Conservation (phyloP, 2,888 invertebrate genomes). For the Heliconius aoede region DNA sequence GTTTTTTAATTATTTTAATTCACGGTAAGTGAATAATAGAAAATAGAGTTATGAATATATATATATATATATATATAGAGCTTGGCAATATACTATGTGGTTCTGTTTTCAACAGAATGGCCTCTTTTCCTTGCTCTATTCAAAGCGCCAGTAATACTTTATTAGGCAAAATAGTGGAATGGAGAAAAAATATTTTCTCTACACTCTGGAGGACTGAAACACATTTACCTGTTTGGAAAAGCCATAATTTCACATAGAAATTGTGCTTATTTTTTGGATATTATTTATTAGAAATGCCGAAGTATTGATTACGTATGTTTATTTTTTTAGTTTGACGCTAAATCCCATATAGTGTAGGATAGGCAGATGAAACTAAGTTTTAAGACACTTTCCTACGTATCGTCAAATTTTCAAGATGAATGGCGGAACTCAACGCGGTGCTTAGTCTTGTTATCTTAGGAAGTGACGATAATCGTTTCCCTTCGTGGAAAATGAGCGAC, state of each 20-base stretch:
- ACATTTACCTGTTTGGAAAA: conserved; percentile 28
- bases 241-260: conserved; percentile 29
- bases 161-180: conserved; percentile 27
- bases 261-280: conserved; percentile 19
- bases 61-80: too few relatives aligned
- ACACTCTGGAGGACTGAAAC: conserved; percentile 30
- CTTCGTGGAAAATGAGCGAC: too few relatives aligned
- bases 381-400: too few relatives aligned
- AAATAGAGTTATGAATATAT: too few relatives aligned
- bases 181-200: conserved; percentile 28
- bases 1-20: too few relatives aligned
- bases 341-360: too few relatives aligned
- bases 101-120: neutral
- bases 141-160: conserved; percentile 27
- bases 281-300: conserved; percentile 2
- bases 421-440: too few relatives aligned
- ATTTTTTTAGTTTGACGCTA: neutral
- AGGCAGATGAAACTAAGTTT: too few relatives aligned
- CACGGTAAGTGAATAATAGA: too few relatives aligned
- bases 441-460: too few relatives aligned
- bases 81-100: conserved; percentile 5
- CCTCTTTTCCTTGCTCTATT: neutral
- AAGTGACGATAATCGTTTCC: too few relatives aligned
- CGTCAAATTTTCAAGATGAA: too few relatives aligned
- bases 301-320: neutral